Conservation (phyloP, 35 echinoderm and acorn worm species). For the Ophiothrix spiculata region DNA sequence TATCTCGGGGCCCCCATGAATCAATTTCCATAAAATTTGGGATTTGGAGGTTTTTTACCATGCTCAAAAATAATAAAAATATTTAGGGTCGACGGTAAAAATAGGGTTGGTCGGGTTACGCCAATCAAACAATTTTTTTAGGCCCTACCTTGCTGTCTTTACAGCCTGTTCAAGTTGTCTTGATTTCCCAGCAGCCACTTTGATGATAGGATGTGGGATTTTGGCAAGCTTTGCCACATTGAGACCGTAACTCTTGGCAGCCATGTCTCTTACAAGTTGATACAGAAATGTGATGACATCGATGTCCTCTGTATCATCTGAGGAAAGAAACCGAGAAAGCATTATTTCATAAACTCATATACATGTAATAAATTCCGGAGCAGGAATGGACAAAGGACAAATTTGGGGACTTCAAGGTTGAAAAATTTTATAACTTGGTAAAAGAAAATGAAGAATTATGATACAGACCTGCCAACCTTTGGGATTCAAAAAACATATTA, state of each 20-base stretch:
- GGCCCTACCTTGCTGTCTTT: conserved; percentile 59
- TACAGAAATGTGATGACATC: conserved; percentile 87
- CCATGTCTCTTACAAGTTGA: conserved; percentile 73
- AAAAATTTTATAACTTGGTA: no score
- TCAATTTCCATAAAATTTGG: no score
- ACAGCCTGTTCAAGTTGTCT: conserved; percentile 66
- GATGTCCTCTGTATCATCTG: conserved; percentile 10
- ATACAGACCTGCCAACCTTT: no score
- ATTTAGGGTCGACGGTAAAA: no score
- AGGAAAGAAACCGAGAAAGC: neutral
- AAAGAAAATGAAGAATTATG: no score
- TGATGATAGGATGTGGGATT: conserved; percentile 52
- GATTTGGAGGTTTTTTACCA: no score
- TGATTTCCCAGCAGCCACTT: conserved; percentile 69
- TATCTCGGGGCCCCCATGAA: no score
- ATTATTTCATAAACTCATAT: neutral
- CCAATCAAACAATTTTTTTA: no score
- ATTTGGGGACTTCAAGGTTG: no score
- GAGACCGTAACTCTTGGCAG: conserved; percentile 84
- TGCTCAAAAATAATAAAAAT: no score
- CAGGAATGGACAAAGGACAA: neutral
- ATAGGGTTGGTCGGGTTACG: no score
- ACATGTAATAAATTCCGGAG: neutral
- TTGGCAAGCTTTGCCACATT: conserved; percentile 92
- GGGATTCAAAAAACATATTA: no score